Percentiles rank a stretch among this genome's conserved stretches.
phyloP scores from a whole-genome alignment of 1,140 invertebrate species.

The Rhagoletis pomonella region DNA sequence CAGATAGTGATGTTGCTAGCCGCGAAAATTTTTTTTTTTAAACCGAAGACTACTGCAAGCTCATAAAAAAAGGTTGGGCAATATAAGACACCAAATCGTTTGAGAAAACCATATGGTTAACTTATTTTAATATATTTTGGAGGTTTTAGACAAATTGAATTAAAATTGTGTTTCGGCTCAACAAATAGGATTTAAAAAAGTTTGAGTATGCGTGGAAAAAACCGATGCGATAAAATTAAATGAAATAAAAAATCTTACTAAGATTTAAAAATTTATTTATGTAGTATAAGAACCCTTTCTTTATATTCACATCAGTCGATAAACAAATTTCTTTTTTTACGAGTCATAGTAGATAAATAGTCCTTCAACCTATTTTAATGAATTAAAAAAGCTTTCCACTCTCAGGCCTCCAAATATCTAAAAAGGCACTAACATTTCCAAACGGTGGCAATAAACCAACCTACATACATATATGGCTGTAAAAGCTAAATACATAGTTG shows the following conservation, averaged over 20 bases:
- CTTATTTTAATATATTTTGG: not conserved
- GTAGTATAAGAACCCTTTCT: no score
- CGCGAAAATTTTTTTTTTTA: no score
- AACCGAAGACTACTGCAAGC: not conserved
- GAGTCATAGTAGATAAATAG: not conserved
- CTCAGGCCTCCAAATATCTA: not conserved
- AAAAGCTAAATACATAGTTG: not conserved
- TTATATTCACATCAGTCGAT: no score
- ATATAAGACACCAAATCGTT: not conserved
- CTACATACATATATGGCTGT: not conserved
- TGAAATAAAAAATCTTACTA: no score
- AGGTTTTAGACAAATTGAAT: conserved; percentile 1
- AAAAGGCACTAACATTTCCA: conserved; percentile 16
- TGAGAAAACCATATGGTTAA: not conserved
- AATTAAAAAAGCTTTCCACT: not conserved
- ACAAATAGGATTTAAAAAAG: no score
- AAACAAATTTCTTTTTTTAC: no score
- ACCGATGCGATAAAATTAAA: no score
- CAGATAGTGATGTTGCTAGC: no score
- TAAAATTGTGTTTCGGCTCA: not conserved
- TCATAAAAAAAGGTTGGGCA: not conserved
- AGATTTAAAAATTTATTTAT: no score
- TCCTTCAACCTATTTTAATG: not conserved
- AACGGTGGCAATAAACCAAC: conserved; percentile 2
- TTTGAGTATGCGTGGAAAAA: no score